Evolutionary conservation across 1,140 invertebrate genomes (phyloP), one percentile per base, ranked within the genome.

Genomic region (Maconellicoccus hirsutus): DNA sequence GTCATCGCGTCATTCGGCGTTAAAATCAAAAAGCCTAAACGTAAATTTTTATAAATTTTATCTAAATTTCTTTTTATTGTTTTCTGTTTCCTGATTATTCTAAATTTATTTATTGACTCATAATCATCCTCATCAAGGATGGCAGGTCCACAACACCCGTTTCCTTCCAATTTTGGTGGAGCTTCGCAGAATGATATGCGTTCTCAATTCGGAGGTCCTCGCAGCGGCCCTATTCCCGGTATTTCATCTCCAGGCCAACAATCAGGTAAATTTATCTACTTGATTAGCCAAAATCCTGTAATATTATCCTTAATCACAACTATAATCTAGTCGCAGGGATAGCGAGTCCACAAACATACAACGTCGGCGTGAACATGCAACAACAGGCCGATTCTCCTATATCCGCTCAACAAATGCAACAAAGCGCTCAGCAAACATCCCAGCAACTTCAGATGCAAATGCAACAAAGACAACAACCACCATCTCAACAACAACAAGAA

Each of bases 131-230:
- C 3, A 33, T 33, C 29, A 33, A 33, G 12, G n/a, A 66, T 66
- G 61, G 21, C 61, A 12, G 61, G 61, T 23, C 19, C 61, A 4
- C 61, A 10, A 16, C 61, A 66, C 25, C 61, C 61, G 8, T 66
- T 66, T 25, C 25, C 61, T 2, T 22, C 61, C 3, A 26, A 26
- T 16, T 66, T 66, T 22, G 61, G 61, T 16, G 61, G 61, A 4
- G 61, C 22, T 25, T 2, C 10, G 22, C 61, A 66, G 25, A 66
- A 66, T 16, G 61, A 66, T 66, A 25, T 66, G 25, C 19, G 61
- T 8, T 66, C 61, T 23, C 61, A 66, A 25, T 66, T 66, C 61
- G 61, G 61, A 25, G 61, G 61, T 10, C 61, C 61, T 66, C 61
- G 25, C 8, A 23, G 61, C 61, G 61, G 19, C 10, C 61, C 22